Evolutionary conservation across 2,888 invertebrate genomes (phyloP).

Genomic region (Conomelus anceps): DNA sequence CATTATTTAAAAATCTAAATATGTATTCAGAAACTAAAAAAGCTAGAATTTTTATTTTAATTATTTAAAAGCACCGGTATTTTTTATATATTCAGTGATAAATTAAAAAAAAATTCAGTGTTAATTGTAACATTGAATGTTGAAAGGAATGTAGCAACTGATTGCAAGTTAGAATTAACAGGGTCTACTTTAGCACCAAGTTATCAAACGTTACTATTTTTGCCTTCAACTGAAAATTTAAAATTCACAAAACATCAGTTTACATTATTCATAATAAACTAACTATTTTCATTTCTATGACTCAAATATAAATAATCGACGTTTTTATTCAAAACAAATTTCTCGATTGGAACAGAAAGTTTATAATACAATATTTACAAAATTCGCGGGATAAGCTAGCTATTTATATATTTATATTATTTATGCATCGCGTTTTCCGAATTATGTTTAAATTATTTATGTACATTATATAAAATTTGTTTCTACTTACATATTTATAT

Average conservation of each 20-base stretch:
- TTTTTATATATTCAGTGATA: not conserved
- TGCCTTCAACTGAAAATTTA: not conserved
- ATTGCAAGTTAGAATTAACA: not conserved
- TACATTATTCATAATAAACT: not conserved
- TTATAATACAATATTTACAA: not conserved
- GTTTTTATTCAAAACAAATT: not conserved
- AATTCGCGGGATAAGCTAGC: not conserved
- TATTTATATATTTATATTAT: not conserved
- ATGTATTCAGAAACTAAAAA: too few relatives aligned
- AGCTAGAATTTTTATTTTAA: too few relatives aligned
- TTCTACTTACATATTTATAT: not conserved
- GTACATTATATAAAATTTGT: not conserved
- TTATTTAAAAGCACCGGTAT: not conserved
- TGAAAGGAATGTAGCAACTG: not conserved
- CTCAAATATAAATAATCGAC: not conserved
- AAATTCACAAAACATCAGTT: not conserved
- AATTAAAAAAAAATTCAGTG: not conserved
- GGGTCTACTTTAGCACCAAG: not conserved
- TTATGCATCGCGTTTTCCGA: not conserved
- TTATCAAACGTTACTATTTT: not conserved
- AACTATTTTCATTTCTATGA: not conserved
- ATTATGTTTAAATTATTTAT: not conserved
- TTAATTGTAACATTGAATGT: not conserved
- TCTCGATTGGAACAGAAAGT: not conserved
- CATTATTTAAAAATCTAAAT: too few relatives aligned